phyloP scores from a whole-genome alignment of 2,797 vertebrate species.

The Trachops cirrhosus region DNA sequence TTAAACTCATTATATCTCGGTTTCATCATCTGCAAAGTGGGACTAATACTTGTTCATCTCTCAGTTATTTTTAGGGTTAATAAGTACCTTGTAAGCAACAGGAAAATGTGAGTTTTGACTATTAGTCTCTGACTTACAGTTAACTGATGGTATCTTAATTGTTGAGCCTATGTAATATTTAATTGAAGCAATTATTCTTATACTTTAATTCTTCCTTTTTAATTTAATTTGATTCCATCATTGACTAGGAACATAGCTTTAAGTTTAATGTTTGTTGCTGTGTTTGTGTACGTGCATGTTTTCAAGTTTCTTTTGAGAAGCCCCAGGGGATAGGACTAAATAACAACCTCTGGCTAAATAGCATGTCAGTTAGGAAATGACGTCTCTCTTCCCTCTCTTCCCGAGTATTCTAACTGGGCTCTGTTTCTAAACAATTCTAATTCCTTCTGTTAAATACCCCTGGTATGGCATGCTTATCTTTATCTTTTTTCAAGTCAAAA shows the following conservation, averaged over 20 bases:
- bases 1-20: background rate
- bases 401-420: background rate
- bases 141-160: background rate
- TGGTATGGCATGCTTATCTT: background rate
- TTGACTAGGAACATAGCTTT: background rate
- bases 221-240: conserved; percentile 20
- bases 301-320: conserved; percentile 34
- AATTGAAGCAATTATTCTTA: background rate
- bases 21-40: background rate
- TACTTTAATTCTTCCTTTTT: conserved; percentile 5
- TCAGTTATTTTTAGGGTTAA: background rate
- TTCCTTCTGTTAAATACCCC: background rate
- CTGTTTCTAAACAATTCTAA: background rate
- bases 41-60: background rate
- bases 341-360: background rate
- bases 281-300: background rate
- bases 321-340: background rate
- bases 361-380: background rate
- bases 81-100: background rate
- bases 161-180: background rate
- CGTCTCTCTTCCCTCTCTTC: background rate
- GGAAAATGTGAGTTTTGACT: background rate
- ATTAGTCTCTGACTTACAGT: background rate
- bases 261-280: background rate
- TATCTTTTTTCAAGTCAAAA: background rate